Evolutionary conservation across 2,797 vertebrate genomes (phyloP), one percentile per base, ranked within the genome.

Genomic region (Chrosomus eos): DNA sequence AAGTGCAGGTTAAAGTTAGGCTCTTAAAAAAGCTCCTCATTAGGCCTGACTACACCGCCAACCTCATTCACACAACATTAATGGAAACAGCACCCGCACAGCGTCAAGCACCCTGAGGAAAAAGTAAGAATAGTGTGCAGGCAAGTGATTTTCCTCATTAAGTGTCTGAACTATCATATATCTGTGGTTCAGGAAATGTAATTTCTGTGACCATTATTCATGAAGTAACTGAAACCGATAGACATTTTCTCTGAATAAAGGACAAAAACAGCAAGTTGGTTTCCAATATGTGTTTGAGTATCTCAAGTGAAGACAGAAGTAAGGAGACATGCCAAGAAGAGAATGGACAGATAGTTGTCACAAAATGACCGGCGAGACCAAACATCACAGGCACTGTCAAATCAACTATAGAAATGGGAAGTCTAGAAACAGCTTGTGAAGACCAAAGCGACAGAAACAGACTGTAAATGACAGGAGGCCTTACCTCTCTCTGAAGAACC

Each of bases 401-500:
- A 60, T 55, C 71, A 81, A 67, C 23, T 45, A 68, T 2, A 80
- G n/a, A 87, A 73, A 73, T 38, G 45, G 55, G 67, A 62, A 73
- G 67, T 51, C 67, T 77, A 66, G 45, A 70, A 77, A 66, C 21
- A 14, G 33, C 40, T 31, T 71, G 80, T 73, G 48, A 83, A 38
- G 38, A 77, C 18, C 55, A 58, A 72, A 36, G 33, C 7, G 55
- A 66, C 70, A 60, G 48, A 66, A 33, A 55, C 26, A 6, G 1
- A 58, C 38, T 76, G 14, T 62, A 62, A 71, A 58, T 48, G 71
- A 79, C 51, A 64, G 28, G 21, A 43, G 31, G 21, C 18, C 95
- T 93, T 96, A 99, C 98, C 97, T 99, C 98, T 81, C 97, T 91
- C 85, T 99, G 98, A 88, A 99, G 91, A 88, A 99, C 98, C 90